phyloP scores from a whole-genome alignment of 1,140 invertebrate genomes.

The Meloidogyne floridensis region DNA sequence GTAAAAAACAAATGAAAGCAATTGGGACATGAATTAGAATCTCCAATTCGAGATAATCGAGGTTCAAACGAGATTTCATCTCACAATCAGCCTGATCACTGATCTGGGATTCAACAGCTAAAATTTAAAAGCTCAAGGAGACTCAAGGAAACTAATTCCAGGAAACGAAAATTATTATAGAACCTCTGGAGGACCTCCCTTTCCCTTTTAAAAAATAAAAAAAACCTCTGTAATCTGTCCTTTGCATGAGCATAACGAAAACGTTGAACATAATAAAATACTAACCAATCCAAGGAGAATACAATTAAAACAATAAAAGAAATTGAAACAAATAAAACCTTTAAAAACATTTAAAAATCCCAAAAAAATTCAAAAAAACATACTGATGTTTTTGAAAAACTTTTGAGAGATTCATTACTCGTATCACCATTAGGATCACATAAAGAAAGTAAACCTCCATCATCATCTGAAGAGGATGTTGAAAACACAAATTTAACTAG shows the following conservation, averaged over 20 bases:
- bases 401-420: slow-evolving; percentile 48
- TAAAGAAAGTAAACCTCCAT: background rate
- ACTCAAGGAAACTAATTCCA: no score
- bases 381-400: slow-evolving; percentile 64
- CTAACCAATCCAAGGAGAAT: slow-evolving; percentile 86
- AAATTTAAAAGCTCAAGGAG: no score
- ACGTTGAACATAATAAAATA: slow-evolving; percentile 89
- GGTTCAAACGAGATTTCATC: no score
- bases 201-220: background rate
- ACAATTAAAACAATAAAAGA: slow-evolving; percentile 92
- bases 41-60: no score
- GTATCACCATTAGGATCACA: slow-evolving; percentile 30
- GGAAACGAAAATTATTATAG: no score
- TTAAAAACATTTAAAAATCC: background rate
- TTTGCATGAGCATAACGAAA: slow-evolving; percentile 82
- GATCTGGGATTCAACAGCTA: no score
- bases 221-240: slow-evolving; percentile 74
- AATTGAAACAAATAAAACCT: slow-evolving; percentile 85
- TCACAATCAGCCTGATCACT: no score
- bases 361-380: background rate
- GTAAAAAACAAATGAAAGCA: no score
- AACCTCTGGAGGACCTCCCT: background rate
- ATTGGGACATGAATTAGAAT: no score
- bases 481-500: slow-evolving; percentile 39
- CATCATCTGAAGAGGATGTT: background rate